These are phyloP conservation scores for Nannobrachium achirus DNA, from an alignment of 2,113 vertebrate species.

Conservation along the genomic window DNA sequence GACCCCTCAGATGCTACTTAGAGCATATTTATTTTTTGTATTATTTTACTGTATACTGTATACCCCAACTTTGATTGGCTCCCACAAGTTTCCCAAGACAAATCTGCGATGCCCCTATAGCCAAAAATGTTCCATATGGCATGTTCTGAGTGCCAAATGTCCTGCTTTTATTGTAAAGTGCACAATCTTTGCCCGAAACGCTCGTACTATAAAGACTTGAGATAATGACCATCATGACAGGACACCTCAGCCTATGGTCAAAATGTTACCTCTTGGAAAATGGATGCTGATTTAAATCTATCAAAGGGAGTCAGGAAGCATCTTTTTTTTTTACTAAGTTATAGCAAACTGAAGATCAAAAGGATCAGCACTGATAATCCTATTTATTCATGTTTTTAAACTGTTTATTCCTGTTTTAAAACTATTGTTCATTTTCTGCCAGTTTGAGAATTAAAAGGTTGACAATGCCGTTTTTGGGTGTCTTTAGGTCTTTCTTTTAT, in stretches of 20 bases:
- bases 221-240: constrained; percentile 7
- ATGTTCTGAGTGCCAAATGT: too few species aligned
- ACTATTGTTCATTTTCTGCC: constrained; percentile 26
- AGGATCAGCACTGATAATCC: constrained; percentile 31
- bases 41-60: too few species aligned
- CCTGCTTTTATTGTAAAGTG: too few species aligned
- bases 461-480: constrained; percentile 42
- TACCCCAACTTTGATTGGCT: too few species aligned
- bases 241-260: constrained; percentile 33
- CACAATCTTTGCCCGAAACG: too few species aligned
- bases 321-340: constrained; percentile 56
- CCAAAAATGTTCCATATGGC: too few species aligned
- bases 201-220: too few species aligned
- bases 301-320: constrained; percentile 27
- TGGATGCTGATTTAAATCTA: constrained; percentile 47
- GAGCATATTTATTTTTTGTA: too few species aligned
- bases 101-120: too few species aligned
- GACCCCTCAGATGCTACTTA: too few species aligned
- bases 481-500: constrained; percentile 18
- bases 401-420: constrained; percentile 46
- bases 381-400: constrained; percentile 61
- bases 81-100: too few species aligned
- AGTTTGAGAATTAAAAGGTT: constrained; percentile 28
- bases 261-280: constrained; percentile 40
- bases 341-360: constrained; percentile 32